A percentile compares a stretch with the other conserved stretches of the same genome.
phyloP scores from a whole-genome alignment of 2,797 vertebrate species.

The Rhinatrema bivittatum region DNA sequence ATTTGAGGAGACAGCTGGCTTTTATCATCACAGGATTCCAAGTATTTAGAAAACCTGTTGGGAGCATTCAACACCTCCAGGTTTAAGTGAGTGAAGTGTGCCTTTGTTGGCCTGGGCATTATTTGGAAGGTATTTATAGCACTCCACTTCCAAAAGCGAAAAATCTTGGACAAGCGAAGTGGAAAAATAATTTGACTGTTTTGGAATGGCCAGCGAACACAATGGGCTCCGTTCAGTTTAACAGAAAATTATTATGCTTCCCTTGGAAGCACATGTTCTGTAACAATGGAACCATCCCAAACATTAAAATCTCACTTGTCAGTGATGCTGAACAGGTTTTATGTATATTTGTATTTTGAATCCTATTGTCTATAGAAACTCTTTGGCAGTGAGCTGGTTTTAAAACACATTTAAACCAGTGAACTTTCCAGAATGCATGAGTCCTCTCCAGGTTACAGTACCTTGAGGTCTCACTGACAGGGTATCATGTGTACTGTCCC shows the following conservation, averaged over 20 bases:
- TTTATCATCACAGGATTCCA: conserved; percentile 16
- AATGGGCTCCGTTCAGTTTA: neutral
- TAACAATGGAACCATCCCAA: neutral
- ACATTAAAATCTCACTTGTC: neutral
- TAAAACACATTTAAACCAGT: too few species aligned
- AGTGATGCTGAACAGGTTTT: too few species aligned
- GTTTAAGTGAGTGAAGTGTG: conserved; percentile 22
- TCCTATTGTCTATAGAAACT: neutral
- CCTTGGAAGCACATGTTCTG: neutral
- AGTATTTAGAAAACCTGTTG: conserved; percentile 18
- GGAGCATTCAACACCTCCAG: conserved; percentile 30
- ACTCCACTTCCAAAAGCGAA: neutral
- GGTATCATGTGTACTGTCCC: too few species aligned
- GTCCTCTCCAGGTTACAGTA: neutral
- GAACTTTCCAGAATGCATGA: neutral
- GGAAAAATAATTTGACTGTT: conserved; percentile 18
- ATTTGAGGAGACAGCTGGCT: conserved; percentile 17
- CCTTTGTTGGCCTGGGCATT: conserved; percentile 28
- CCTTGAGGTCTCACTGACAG: neutral
- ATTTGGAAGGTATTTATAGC: conserved; percentile 27
- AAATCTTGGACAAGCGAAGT: conserved; percentile 12
- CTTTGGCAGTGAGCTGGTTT: neutral
- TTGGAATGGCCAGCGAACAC: conserved; percentile 16
- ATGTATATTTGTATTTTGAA: neutral
- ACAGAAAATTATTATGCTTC: neutral